Percentiles rank a stretch among this genome's conserved stretches.
phyloP scores from a whole-genome alignment of 2,797 vertebrate species.

The Malurus splendens region DNA sequence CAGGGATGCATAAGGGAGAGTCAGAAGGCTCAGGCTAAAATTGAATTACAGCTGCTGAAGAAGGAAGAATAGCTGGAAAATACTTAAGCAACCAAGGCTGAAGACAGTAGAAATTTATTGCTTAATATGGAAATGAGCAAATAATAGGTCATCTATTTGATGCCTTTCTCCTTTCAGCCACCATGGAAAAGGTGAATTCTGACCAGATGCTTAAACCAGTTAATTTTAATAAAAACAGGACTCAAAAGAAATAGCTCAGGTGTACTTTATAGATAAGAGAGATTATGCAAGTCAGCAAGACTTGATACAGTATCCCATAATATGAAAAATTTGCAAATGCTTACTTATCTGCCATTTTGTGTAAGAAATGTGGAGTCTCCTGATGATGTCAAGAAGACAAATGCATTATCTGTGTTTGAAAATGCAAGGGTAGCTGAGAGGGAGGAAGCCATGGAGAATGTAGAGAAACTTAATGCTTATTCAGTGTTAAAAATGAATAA shows the following conservation, averaged over 20 bases:
- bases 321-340: not conserved
- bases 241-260: not conserved
- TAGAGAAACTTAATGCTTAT: not conserved
- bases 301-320: not conserved
- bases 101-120: not conserved
- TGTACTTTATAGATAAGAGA: not conserved
- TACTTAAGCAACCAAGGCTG: not conserved
- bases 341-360: not conserved
- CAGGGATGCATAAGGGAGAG: not conserved
- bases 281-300: not conserved
- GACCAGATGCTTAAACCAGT: not conserved
- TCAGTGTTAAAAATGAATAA: not conserved
- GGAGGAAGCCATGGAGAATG: not conserved
- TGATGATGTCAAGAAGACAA: not conserved
- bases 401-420: not conserved
- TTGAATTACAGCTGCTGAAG: not conserved
- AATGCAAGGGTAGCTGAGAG: not conserved
- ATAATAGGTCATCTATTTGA: not conserved
- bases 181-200: not conserved
- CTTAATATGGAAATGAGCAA: not conserved
- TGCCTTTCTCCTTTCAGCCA: not conserved
- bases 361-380: not conserved
- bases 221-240: not conserved
- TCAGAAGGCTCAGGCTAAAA: not conserved
- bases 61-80: not conserved